Base-by-base conservation (phyloP, 2,797 vertebrate species). In the Jordanella pulchra region DNA sequence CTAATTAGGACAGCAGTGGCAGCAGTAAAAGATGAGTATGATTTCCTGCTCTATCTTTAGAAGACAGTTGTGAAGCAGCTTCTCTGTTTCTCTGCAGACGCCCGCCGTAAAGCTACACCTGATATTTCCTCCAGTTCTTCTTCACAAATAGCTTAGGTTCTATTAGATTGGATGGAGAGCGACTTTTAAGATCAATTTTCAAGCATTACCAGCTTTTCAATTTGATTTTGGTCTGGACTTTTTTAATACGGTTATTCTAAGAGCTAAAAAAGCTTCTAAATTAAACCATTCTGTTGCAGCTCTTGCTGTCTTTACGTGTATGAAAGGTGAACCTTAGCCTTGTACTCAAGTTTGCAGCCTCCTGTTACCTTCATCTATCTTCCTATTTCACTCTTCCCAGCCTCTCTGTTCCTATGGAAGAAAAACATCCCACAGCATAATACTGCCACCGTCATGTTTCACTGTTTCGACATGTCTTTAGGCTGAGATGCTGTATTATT, bases 1-100 rank as follows among this genome's bases (percentile, higher is more conserved):
- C 80, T 81, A 85, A 87, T 90, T 87, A 89, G 85, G 58, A 28
- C 69, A 75, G 76, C 68, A 80, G 81, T 77, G 72, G 67, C 32
- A 58, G 50, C 81, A 84, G 88, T 84, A 77, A 89, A 86, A 75
- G 78, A 86, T 85, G 78, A 84, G 17, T 10, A 60, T 47, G 39
- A 74, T 79, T 71, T 85, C 60, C 65, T 76, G 58, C 77, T 81
- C 76, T 77, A 45, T 85, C 86, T 86, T 85, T 80, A 76, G 75
- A 80, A 69, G 28, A 32, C 67, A 60, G 55, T 84, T 77, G 80
- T 84, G 67, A 32, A 66, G 51, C 28, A 10, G 72, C 65, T 69
- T 72, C 74, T 76, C 67, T 44, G 39, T 69, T 55, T 53, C n/a
- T 80, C 60, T 79, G 30, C 77, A 28, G 67, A 42, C 48, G 12